phyloP scores from a whole-genome alignment of 2,888 invertebrate species.

The Pocota personata region DNA sequence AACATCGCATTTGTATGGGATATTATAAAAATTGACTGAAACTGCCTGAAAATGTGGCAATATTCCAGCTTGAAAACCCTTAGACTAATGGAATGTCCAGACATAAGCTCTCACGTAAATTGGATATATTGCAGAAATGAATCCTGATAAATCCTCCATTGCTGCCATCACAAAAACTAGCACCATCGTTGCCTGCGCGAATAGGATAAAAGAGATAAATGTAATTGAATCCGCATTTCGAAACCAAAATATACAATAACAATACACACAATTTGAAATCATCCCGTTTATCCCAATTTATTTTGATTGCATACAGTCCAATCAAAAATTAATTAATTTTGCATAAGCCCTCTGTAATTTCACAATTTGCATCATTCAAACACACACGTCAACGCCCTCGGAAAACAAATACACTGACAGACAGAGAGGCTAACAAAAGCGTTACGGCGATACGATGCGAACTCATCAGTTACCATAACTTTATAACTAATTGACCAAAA shows the following conservation, averaged over 20 bases:
- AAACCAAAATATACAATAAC: conserved; percentile 33
- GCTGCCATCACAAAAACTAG: neutral
- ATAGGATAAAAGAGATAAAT: conserved; percentile 27
- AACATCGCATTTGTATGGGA: too few relatives aligned
- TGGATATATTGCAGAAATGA: too few relatives aligned
- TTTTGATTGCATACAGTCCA: conserved; percentile 63
- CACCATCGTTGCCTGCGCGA: neutral
- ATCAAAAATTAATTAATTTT: conserved; percentile 69
- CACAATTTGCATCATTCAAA: conserved; percentile 21
- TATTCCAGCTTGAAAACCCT: too few relatives aligned
- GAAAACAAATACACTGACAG: neutral
- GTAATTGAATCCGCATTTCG: conserved; percentile 44
- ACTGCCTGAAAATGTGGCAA: too few relatives aligned
- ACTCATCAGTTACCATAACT: conserved; percentile 11
- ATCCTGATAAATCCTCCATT: neutral
- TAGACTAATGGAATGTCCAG: too few relatives aligned
- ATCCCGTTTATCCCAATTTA: conserved; percentile 65
- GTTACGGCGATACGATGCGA: neutral
- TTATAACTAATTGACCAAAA: conserved; percentile 37
- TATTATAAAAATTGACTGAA: too few relatives aligned
- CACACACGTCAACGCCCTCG: conserved; percentile 7
- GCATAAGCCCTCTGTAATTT: conserved; percentile 38
- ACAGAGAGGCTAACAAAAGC: neutral
- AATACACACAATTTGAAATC: conserved; percentile 34
- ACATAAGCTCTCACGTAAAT: too few relatives aligned